Percentiles rank a stretch among this genome's conserved stretches.
phyloP scores from a whole-genome alignment of 2,888 invertebrate genomes.

The Priocnemis perturbator region DNA sequence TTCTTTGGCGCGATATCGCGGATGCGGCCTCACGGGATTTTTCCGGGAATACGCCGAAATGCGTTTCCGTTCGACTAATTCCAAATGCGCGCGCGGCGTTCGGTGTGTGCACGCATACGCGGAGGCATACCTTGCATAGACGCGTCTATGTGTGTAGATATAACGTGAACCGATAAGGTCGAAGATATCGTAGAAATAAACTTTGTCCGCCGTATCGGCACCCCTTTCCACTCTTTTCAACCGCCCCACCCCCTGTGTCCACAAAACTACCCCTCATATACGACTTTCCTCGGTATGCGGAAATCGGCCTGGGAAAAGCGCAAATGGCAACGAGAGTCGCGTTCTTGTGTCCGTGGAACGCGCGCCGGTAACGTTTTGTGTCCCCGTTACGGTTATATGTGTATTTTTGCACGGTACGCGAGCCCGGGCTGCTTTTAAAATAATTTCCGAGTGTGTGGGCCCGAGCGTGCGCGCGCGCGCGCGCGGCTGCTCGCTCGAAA shows the following conservation, averaged over 20 bases:
- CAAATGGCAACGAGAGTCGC: constrained; percentile 15
- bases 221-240: neutral
- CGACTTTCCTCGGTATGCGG: neutral
- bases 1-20: too few relatives aligned
- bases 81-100: constrained; percentile 26
- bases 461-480: too few relatives aligned
- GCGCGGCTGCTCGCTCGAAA: too few relatives aligned
- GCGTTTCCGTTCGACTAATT: constrained; percentile 47
- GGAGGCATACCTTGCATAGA: too few relatives aligned
- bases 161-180: constrained; percentile 15
- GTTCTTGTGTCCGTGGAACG: constrained; percentile 10
- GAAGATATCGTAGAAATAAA: constrained; percentile 21
- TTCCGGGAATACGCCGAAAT: constrained; percentile 22
- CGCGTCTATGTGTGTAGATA: too few relatives aligned
- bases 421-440: too few relatives aligned
- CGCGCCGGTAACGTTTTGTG: constrained; percentile 13
- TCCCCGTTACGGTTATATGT: constrained; percentile 4
- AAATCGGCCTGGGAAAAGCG: constrained; percentile 23
- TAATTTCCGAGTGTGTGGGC: too few relatives aligned
- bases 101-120: neutral
- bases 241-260: neutral
- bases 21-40: neutral
- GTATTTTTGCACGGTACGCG: too few relatives aligned
- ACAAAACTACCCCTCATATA: too few relatives aligned
- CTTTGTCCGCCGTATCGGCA: neutral